These are phyloP conservation scores for Xanthorhoe spadicearia DNA, from an alignment of 2,888 invertebrate species.

Conservation along the genomic window DNA sequence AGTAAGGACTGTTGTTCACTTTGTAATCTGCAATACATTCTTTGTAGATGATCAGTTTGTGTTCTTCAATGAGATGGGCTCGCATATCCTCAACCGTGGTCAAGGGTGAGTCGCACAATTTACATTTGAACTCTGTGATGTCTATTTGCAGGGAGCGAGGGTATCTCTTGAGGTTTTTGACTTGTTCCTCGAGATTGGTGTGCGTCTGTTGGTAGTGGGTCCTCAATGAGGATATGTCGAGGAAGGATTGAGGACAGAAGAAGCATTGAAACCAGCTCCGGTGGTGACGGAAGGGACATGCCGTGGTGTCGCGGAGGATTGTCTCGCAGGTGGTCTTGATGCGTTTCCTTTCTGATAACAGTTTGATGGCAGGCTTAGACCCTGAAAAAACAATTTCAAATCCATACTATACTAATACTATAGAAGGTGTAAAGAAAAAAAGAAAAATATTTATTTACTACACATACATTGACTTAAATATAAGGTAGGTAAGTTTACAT, in stretches of 20 bases:
- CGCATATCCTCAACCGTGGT: slow-evolving; percentile 62
- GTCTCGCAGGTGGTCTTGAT: slow-evolving; percentile 65
- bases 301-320: slow-evolving; percentile 68
- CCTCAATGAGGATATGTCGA: slow-evolving; percentile 65
- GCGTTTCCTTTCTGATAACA: slow-evolving; percentile 68
- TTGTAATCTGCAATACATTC: slow-evolving; percentile 77
- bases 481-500: too few relatives aligned
- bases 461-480: too few relatives aligned
- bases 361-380: slow-evolving; percentile 46
- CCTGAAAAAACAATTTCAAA: slow-evolving; percentile 10
- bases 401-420: too few relatives aligned
- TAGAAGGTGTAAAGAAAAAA: too few relatives aligned
- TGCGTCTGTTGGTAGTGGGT: slow-evolving; percentile 54
- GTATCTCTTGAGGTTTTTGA: slow-evolving; percentile 69
- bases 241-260: slow-evolving; percentile 70
- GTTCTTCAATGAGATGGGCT: slow-evolving; percentile 61
- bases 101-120: slow-evolving; percentile 59
- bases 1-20: slow-evolving; percentile 64
- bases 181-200: slow-evolving; percentile 62
- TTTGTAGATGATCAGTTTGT: slow-evolving; percentile 65
- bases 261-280: slow-evolving; percentile 79
- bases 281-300: slow-evolving; percentile 75
- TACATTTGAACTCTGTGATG: slow-evolving; percentile 70
- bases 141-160: slow-evolving; percentile 76
- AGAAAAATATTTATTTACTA: too few relatives aligned